Evolutionary conservation across 2,888 invertebrate species (phyloP), one percentile per base, ranked within the genome.

Genomic region (Antitype chi): DNA sequence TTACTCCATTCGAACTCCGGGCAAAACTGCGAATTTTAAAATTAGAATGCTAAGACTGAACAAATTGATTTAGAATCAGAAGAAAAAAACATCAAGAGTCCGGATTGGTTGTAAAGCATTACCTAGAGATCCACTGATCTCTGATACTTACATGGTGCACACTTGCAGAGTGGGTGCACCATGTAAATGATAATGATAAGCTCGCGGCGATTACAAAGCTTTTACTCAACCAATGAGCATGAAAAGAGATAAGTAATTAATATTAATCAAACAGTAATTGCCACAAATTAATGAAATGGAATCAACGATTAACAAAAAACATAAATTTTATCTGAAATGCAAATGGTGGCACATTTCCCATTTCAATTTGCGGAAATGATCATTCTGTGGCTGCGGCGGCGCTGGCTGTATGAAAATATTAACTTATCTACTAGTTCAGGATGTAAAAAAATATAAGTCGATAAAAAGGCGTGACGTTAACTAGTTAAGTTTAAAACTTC

Each of bases 241-340:
- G 47, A 74, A 67, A 43, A 13, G 47, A 80, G 17, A 67, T 70
- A 74, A 67, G 32, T 59, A 74, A 80, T 84, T 79, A 68, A 68
- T 74, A 70, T 74, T 73, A 7, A 63, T 66, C 43, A 63, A 70
- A 70, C 64, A 72, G 55, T 67, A 52, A 70, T 73, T 67, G 47
- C 57, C 23, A 13, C 38, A 59, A 70, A 78, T 70, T 47, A 83
- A 70, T 82, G 49, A 67, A 83, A 70, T 82, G 49, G 66, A 78
- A 66, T 70, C 64, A 67, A 52, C 52, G 38, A 82, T 59, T 28
- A 15, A 32, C 59, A 60, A 25, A 70, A 32, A 43, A 57, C 70
- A 60, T 38, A 32, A n/a, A 20, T 52, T 67, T 25, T 66, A 70
- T 70, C 43, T 67, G 66, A 70, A 62, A 66, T 47, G 17, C 49